Evolutionary conservation across 2,888 invertebrate species (phyloP).

Genomic region (Steinernema scapterisci): DNA sequence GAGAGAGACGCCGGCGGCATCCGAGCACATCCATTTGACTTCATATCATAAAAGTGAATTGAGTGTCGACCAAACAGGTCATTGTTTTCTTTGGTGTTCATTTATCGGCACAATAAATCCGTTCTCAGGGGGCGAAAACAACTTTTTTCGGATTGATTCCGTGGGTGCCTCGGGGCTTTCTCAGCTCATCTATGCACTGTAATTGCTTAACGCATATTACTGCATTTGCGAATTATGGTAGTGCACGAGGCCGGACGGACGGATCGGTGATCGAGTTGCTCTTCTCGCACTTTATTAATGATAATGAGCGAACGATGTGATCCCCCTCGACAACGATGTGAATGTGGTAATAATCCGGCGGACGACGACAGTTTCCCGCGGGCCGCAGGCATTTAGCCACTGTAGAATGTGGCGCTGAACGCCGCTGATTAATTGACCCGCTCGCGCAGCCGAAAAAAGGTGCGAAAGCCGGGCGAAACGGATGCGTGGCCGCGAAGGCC

Average conservation of each 20-base stretch:
- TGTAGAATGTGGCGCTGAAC: background rate
- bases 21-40: background rate
- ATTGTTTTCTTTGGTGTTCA: background rate
- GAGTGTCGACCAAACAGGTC: conserved; percentile 6
- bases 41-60: conserved; percentile 8
- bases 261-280: background rate
- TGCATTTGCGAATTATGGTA: conserved; percentile 18
- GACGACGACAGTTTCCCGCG: conserved; percentile 6
- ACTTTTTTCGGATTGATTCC: background rate
- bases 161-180: background rate
- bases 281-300: conserved; percentile 23
- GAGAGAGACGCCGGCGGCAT: background rate
- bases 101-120: background rate
- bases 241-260: too few species aligned
- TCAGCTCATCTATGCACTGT: conserved; percentile 1
- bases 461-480: background rate
- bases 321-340: conserved; percentile 20
- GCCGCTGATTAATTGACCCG: conserved; percentile 9
- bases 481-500: conserved; percentile 1
- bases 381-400: conserved; percentile 7
- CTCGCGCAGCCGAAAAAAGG: conserved; percentile 7
- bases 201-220: background rate
- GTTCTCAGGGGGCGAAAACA: background rate
- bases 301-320: conserved; percentile 24
- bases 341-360: conserved; percentile 16